Percentiles rank a stretch among this genome's conserved stretches.
These are phyloP conservation scores for Bujurquina vittata DNA, from an alignment of 2,113 vertebrate species.

Conservation along the genomic window DNA sequence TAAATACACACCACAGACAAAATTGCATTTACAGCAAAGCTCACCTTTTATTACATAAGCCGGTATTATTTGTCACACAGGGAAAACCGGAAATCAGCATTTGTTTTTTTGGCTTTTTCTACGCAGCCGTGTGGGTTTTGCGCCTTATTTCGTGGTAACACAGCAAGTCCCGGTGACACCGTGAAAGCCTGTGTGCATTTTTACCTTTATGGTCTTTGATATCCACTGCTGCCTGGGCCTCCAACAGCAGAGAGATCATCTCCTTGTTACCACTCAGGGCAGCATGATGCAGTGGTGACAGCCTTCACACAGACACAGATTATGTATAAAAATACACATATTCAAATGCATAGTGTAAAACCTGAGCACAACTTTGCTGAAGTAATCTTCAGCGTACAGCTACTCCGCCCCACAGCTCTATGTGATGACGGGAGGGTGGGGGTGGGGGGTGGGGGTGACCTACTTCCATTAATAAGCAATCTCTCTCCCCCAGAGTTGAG, in stretches of 20 bases:
- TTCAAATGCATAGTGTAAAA: constrained; percentile 45
- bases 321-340: constrained; percentile 59
- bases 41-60: constrained; percentile 38
- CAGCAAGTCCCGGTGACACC: not conserved
- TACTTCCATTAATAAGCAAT: constrained; percentile 82
- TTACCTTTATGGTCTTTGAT: constrained; percentile 97
- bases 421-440: constrained; percentile 54
- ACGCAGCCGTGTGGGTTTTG: not conserved
- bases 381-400: constrained; percentile 64
- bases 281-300: constrained; percentile 94
- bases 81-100: constrained; percentile 7
- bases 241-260: constrained; percentile 92
- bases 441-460: constrained; percentile 71
- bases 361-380: constrained; percentile 64
- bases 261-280: constrained; percentile 96
- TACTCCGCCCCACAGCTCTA: constrained; percentile 68
- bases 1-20: not conserved
- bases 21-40: constrained; percentile 23
- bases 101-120: constrained; percentile 35
- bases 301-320: constrained; percentile 81
- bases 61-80: constrained; percentile 22
- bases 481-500: constrained; percentile 68
- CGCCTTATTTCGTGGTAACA: not conserved
- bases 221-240: constrained; percentile 94
- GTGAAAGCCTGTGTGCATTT: not conserved